A percentile compares a stretch with the other conserved stretches of the same genome.
These are phyloP conservation scores for Callopanchax toddi DNA, from an alignment of 2,113 vertebrate species.

Conservation along the genomic window DNA sequence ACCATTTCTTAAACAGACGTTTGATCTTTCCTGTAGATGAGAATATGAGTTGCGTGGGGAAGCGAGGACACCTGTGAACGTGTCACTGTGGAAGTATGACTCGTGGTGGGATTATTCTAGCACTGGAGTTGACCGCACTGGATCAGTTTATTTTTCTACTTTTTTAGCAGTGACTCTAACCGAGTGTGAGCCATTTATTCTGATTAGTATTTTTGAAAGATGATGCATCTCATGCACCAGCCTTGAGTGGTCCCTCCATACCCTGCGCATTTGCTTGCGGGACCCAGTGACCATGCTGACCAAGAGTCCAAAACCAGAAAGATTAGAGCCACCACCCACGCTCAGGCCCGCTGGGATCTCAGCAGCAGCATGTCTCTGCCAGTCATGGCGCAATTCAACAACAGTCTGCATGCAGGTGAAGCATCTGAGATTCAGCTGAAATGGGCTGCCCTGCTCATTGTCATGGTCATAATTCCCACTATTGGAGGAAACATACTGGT, in stretches of 20 bases:
- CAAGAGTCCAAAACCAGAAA: slow-evolving; percentile 74
- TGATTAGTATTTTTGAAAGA: slow-evolving; percentile 13
- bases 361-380: slow-evolving; percentile 72
- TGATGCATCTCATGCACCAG: slow-evolving; percentile 39
- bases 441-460: slow-evolving; percentile 90
- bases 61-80: slow-evolving; percentile 24
- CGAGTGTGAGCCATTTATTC: neutral
- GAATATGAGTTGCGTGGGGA: slow-evolving; percentile 24
- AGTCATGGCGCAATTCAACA: slow-evolving; percentile 47
- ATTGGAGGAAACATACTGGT: slow-evolving; percentile 97
- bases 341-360: slow-evolving; percentile 46
- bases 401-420: slow-evolving; percentile 58
- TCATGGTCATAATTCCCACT: slow-evolving; percentile 93
- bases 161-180: slow-evolving; percentile 1
- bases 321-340: slow-evolving; percentile 70
- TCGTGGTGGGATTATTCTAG: slow-evolving; percentile 55
- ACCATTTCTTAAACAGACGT: slow-evolving; percentile 27
- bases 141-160: neutral
- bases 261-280: slow-evolving; percentile 45
- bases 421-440: slow-evolving; percentile 60
- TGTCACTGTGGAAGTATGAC: slow-evolving; percentile 45
- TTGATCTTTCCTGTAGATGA: slow-evolving; percentile 27
- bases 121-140: slow-evolving; percentile 5
- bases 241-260: slow-evolving; percentile 35
- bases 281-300: slow-evolving; percentile 89